phyloP scores from a whole-genome alignment of 2,888 invertebrate genomes.

The Aleiodes testaceus region DNA sequence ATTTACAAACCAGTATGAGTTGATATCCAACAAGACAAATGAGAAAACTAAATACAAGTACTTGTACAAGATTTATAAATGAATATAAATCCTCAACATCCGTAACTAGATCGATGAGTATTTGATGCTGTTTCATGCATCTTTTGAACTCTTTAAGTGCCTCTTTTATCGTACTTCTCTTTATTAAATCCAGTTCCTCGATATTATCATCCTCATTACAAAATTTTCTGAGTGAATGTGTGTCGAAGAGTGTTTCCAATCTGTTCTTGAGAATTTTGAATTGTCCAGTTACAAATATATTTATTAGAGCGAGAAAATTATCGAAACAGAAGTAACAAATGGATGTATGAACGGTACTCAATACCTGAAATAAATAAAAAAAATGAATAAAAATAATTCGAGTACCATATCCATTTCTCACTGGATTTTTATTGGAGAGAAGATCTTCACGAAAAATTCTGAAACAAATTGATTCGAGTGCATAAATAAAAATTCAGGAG shows the following conservation, averaged over 20 bases:
- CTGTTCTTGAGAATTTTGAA: slow-evolving; percentile 56
- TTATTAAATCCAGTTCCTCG: background rate
- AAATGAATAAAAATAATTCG: no score
- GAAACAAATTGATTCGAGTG: no score
- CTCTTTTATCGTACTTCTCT: background rate
- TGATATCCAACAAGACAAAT: slow-evolving; percentile 56
- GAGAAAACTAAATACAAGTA: slow-evolving; percentile 49
- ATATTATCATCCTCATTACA: background rate
- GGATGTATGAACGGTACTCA: slow-evolving; percentile 47
- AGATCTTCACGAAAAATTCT: no score
- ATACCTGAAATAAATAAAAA: slow-evolving; percentile 4
- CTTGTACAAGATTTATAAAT: slow-evolving; percentile 49
- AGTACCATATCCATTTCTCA: no score
- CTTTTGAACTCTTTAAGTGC: slow-evolving; percentile 33
- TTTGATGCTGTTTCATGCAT: slow-evolving; percentile 48
- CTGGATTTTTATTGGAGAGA: no score
- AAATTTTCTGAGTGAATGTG: slow-evolving; percentile 1
- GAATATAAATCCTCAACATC: slow-evolving; percentile 51
- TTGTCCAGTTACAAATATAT: slow-evolving; percentile 54
- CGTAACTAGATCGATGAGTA: slow-evolving; percentile 48
- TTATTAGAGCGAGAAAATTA: slow-evolving; percentile 52
- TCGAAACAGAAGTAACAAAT: slow-evolving; percentile 58
- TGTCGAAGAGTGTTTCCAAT: slow-evolving; percentile 45
- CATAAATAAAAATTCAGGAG: no score
- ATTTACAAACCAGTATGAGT: slow-evolving; percentile 52